Evolutionary conservation across 2,888 invertebrate genomes (phyloP), one percentile per base, ranked within the genome.

Genomic region (Drosophila diplacantha): DNA sequence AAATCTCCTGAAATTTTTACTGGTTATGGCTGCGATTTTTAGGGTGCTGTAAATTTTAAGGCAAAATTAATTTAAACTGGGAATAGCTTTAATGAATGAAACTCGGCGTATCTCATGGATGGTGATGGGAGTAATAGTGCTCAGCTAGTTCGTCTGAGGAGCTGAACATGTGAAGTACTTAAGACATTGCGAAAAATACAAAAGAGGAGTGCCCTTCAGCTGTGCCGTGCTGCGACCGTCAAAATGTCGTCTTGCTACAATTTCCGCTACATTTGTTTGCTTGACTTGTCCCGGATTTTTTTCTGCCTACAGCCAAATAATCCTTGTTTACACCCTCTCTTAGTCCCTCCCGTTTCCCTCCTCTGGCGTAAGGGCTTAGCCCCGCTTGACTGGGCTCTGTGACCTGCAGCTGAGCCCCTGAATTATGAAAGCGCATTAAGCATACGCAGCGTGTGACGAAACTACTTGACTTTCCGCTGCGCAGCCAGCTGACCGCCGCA

Each of bases 1-100:
- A 55, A 41, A 55, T 41, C 22, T 18, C 8, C 38, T 26, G 16
- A 12, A 32, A 54, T 31, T 31, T 61, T 56, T 44, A 50, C 24
- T 49, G 22, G 47, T 22, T 46, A 41, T 24, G 37, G 24, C 14
- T 44, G n/a, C 32, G 20, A 52, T 44, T 59, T 61, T 71, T 60
- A 56, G 44, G 47, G 44, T 47, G 60, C 56, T 44, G 69, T 74
- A 76, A 67, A 74, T 59, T 75, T 64, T 39, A 64, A 59, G 58
- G 52, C 18, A n/a, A 58, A 57, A 43, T 44, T 52, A 32, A 60
- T 55, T 66, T 57, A 18, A 4, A 32, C 14, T 29, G 24, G 37
- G 16, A 50, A 26, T 14, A 26, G 4, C 49, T 37, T 24, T 38
- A 26, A 38, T 14, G 26, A 26, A 37, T 31, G 18, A 9, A 14